Evolutionary conservation across 2,797 vertebrate genomes (phyloP).

Genomic region (Xenops minutus): DNA sequence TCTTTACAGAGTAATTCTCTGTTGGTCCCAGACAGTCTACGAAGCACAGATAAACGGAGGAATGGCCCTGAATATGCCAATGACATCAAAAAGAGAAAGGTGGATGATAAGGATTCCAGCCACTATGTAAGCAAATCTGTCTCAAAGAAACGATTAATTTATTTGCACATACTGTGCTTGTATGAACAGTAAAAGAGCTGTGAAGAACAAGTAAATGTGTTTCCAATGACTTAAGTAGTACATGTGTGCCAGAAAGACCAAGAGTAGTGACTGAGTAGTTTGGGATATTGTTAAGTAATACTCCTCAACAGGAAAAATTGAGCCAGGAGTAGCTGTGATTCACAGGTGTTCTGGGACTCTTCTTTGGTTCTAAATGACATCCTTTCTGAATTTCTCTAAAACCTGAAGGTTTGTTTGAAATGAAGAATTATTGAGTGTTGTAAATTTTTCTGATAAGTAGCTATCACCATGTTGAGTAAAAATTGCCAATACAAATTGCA

Average conservation of each 20-base stretch:
- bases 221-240: not conserved
- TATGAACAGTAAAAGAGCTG: not conserved
- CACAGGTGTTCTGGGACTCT: not conserved
- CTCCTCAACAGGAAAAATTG: not conserved
- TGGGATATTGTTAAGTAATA: not conserved
- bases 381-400: not conserved
- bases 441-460: not conserved
- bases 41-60: slow-evolving; percentile 82
- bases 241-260: not conserved
- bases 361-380: not conserved
- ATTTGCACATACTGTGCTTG: not conserved
- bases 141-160: slow-evolving; percentile 28
- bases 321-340: not conserved
- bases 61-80: slow-evolving; percentile 83
- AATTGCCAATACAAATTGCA: not conserved
- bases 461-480: not conserved
- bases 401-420: not conserved
- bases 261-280: not conserved
- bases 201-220: not conserved
- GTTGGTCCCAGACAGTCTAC: slow-evolving; percentile 78
- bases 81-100: slow-evolving; percentile 85
- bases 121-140: slow-evolving; percentile 80
- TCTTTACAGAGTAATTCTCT: slow-evolving; percentile 83
- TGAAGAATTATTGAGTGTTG: not conserved
- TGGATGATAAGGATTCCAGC: slow-evolving; percentile 85